A percentile compares a stretch with the other conserved stretches of the same genome.
phyloP scores from a whole-genome alignment of 2,888 invertebrate genomes.

The Byasa hedistus region DNA sequence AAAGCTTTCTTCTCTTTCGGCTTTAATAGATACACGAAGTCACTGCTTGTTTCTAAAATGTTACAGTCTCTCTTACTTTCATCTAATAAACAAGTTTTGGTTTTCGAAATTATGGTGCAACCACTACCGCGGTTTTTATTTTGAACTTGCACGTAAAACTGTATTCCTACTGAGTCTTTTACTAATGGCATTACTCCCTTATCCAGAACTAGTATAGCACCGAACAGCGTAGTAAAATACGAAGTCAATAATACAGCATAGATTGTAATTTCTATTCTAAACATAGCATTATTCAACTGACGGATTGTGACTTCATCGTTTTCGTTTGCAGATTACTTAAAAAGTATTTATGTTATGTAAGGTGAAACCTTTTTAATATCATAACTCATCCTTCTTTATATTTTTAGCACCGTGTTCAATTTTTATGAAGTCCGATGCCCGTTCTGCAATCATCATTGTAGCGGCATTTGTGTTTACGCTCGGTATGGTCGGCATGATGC shows the following conservation, averaged over 20 bases:
- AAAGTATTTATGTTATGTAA: neutral
- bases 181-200: conserved; percentile 57
- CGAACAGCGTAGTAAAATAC: conserved; percentile 36
- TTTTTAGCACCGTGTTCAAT: conserved; percentile 43
- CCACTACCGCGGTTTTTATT: conserved; percentile 44
- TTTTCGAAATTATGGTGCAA: conserved; percentile 45
- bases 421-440: conserved; percentile 69
- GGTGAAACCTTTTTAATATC: conserved; percentile 7
- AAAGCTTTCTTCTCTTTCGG: conserved; percentile 51
- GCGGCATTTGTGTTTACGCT: conserved; percentile 70
- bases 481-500: conserved; percentile 69
- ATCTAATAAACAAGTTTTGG: conserved; percentile 51
- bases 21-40: conserved; percentile 37
- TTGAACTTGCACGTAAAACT: conserved; percentile 58
- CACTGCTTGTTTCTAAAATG: conserved; percentile 44
- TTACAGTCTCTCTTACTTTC: conserved; percentile 43
- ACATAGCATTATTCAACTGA: conserved; percentile 35
- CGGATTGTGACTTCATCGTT: conserved; percentile 2
- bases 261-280: conserved; percentile 32
- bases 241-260: conserved; percentile 38
- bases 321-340: neutral
- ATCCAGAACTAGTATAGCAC: conserved; percentile 49
- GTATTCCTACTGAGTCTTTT: conserved; percentile 54
- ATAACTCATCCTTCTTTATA: conserved; percentile 55
- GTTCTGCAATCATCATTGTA: conserved; percentile 71